Conservation (phyloP, 2,113 vertebrate genomes). For the Erpornis zantholeuca region DNA sequence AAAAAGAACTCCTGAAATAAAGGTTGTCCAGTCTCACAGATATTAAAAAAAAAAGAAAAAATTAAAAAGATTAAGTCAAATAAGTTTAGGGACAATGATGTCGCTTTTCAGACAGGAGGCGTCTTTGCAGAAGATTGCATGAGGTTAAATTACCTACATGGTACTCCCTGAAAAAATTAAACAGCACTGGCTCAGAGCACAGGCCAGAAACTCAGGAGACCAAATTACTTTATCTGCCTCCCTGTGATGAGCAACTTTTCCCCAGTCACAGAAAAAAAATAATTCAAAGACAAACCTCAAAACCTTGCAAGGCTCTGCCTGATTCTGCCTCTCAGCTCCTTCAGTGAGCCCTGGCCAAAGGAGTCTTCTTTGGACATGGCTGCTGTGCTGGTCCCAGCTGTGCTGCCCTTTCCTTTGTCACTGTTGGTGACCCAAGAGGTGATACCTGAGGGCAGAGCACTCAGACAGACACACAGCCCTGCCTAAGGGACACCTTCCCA, state of each 20-base stretch:
- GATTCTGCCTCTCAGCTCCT: rapidly evolving
- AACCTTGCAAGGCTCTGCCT: neutral
- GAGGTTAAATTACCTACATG: neutral
- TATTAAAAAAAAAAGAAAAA: neutral
- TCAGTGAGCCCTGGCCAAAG: neutral
- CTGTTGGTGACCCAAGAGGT: neutral
- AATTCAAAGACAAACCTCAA: neutral
- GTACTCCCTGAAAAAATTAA: neutral
- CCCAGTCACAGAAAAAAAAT: neutral
- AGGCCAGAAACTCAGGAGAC: neutral
- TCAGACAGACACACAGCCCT: neutral
- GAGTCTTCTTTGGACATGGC: neutral
- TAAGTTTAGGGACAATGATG: neutral
- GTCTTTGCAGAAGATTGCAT: neutral
- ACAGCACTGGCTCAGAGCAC: neutral
- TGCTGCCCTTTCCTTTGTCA: neutral
- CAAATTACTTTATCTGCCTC: neutral
- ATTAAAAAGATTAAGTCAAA: neutral
- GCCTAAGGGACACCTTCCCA: neutral
- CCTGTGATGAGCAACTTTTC: neutral
- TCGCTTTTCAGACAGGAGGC: neutral
- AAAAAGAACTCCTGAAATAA: neutral
- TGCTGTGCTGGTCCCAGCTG: neutral
- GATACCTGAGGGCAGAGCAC: neutral
- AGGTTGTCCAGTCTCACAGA: neutral